These are phyloP conservation scores for Poecilia picta DNA, from an alignment of 2,797 vertebrate species.

Conservation along the genomic window DNA sequence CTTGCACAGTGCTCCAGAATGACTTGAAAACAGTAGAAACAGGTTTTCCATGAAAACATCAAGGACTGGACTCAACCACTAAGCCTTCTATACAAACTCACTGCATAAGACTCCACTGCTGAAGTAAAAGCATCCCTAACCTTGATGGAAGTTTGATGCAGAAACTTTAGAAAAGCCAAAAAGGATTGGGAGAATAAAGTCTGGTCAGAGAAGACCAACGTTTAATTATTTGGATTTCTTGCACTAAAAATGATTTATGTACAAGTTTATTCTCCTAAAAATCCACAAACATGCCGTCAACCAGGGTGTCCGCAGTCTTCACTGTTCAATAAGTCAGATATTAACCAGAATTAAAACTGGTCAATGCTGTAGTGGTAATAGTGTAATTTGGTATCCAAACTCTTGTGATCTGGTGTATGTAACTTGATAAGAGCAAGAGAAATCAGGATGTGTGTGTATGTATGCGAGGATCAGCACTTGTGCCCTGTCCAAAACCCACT, in stretches of 20 bases:
- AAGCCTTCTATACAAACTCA: not conserved
- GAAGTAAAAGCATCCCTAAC: not conserved
- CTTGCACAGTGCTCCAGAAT: not conserved
- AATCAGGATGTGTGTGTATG: constrained; percentile 19
- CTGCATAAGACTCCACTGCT: not conserved
- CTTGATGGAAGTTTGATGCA: not conserved
- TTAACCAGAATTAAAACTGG: not conserved
- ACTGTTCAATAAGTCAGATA: not conserved
- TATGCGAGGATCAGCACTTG: constrained; percentile 71
- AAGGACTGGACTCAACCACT: not conserved
- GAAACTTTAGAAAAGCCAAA: not conserved
- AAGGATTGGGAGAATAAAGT: not conserved
- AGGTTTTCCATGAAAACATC: not conserved
- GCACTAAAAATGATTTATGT: not conserved
- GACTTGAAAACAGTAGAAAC: not conserved
- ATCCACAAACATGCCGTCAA: not conserved
- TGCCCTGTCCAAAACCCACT: constrained; percentile 82
- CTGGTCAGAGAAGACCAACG: not conserved
- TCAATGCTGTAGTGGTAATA: not conserved
- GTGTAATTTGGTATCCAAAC: constrained; percentile 13
- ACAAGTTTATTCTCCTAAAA: not conserved
- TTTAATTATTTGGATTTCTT: not conserved
- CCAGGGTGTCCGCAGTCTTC: not conserved
- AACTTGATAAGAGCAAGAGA: constrained; percentile 50
- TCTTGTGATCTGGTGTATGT: constrained; percentile 33